A percentile compares a stretch with the other conserved stretches of the same genome.
phyloP scores from a whole-genome alignment of 2,888 invertebrate genomes.

The Ichneumon xanthorius region DNA sequence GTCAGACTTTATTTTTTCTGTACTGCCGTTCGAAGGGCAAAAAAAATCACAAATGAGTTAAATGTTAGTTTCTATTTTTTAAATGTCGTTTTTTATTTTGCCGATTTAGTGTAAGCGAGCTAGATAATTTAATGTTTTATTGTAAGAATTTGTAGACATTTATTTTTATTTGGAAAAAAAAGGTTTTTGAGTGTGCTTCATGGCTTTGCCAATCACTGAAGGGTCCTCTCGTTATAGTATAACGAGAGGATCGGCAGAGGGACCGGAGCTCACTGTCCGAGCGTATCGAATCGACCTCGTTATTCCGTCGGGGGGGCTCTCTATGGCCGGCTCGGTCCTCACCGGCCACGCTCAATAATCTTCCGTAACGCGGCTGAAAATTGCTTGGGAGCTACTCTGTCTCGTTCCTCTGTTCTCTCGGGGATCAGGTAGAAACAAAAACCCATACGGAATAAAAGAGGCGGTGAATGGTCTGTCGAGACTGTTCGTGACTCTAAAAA shows the following conservation, averaged over 20 bases:
- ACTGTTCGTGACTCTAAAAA: slow-evolving; percentile 5
- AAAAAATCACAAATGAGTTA: neutral
- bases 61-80: no score
- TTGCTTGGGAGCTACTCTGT: slow-evolving; percentile 57
- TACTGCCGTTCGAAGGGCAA: neutral
- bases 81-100: neutral
- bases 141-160: neutral
- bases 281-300: slow-evolving; percentile 52
- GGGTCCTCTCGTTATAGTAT: slow-evolving; percentile 29
- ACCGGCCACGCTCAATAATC: slow-evolving; percentile 61
- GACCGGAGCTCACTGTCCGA: slow-evolving; percentile 35
- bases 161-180: neutral
- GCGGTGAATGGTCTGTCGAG: slow-evolving; percentile 7
- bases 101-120: neutral
- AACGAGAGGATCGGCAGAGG: slow-evolving; percentile 37
- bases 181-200: neutral
- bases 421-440: slow-evolving; percentile 50
- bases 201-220: slow-evolving; percentile 6
- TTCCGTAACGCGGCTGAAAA: slow-evolving; percentile 64
- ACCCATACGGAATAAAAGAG: slow-evolving; percentile 41
- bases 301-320: slow-evolving; percentile 27
- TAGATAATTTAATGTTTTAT: neutral
- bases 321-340: slow-evolving; percentile 41
- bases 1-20: neutral
- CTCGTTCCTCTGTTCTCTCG: slow-evolving; percentile 36